These are phyloP conservation scores for Anthoptus insignis DNA, from an alignment of 2,888 invertebrate genomes.

Conservation along the genomic window DNA sequence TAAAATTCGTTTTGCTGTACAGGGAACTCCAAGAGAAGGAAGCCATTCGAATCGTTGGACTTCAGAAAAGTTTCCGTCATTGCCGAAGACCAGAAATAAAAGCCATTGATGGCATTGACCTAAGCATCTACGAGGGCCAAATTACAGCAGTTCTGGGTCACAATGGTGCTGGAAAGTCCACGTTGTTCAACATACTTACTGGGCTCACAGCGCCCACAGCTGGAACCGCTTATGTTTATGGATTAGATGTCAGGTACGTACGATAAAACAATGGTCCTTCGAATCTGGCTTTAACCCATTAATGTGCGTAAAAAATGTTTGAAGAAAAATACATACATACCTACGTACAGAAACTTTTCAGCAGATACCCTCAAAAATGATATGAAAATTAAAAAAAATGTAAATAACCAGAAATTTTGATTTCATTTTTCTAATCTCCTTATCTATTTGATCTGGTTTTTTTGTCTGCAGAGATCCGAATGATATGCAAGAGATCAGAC, in stretches of 20 bases:
- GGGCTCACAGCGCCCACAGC: conserved; percentile 92
- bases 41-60: conserved; percentile 91
- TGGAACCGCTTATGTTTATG: conserved; percentile 92
- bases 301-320: too few species aligned
- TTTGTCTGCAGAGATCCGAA: conserved; percentile 86
- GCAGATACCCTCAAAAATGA: too few species aligned
- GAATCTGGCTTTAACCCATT: too few species aligned
- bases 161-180: conserved; percentile 96
- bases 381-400: too few species aligned
- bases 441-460: too few species aligned
- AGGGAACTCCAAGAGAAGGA: conserved; percentile 91
- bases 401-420: too few species aligned
- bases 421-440: too few species aligned
- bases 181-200: conserved; percentile 94
- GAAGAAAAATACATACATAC: too few species aligned
- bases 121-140: conserved; percentile 95
- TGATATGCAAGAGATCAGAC: conserved; percentile 92
- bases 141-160: conserved; percentile 95
- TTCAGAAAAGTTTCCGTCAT: conserved; percentile 91
- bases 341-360: too few species aligned
- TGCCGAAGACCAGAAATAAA: conserved; percentile 90
- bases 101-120: conserved; percentile 92
- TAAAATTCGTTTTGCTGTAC: conserved; percentile 4
- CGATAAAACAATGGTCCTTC: background rate
- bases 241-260: conserved; percentile 89